Percentiles rank a stretch among this genome's conserved stretches.
phyloP scores from a whole-genome alignment of 1,140 invertebrate genomes.

The Drosophila tristis region DNA sequence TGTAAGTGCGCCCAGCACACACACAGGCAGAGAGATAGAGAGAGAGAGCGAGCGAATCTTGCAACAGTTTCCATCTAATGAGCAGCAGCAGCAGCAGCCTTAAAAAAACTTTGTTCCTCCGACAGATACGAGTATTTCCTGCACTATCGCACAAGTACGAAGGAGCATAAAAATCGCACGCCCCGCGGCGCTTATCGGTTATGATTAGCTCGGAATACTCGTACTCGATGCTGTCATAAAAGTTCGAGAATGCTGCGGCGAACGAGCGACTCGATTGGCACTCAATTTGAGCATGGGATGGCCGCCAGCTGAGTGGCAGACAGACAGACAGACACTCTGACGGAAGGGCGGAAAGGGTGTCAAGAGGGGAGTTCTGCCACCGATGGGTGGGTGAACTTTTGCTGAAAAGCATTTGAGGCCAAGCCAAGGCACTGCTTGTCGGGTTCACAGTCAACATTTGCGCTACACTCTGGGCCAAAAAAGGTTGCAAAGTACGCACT shows the following conservation, averaged over 20 bases:
- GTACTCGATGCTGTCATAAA: slow-evolving; percentile 38
- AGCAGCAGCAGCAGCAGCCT: slow-evolving; percentile 33
- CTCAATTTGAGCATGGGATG: slow-evolving; percentile 21
- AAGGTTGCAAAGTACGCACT: not conserved
- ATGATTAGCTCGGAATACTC: slow-evolving; percentile 38
- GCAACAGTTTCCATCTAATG: slow-evolving; percentile 48
- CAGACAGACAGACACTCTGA: not conserved
- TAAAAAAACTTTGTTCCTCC: slow-evolving; percentile 39
- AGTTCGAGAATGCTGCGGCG: slow-evolving; percentile 14
- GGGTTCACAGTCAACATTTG: slow-evolving; percentile 9
- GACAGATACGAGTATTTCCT: slow-evolving; percentile 16
- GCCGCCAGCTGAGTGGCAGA: slow-evolving; percentile 25
- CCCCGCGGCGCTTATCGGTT: slow-evolving; percentile 37
- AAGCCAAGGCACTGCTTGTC: not conserved
- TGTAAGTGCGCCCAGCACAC: slow-evolving; percentile 66
- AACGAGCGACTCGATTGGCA: slow-evolving; percentile 32
- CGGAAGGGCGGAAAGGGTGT: too few relatives aligned
- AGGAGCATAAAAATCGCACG: slow-evolving; percentile 6
- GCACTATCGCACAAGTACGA: too few relatives aligned
- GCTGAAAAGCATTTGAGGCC: not conserved
- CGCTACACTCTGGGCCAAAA: slow-evolving; percentile 1
- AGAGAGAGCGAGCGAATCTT: slow-evolving; percentile 10
- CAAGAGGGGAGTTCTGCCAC: not conserved
- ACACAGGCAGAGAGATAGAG: slow-evolving; percentile 4
- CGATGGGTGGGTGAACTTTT: not conserved